Conservation (phyloP, 2,113 vertebrate genomes). For the Bettongia penicillata region DNA sequence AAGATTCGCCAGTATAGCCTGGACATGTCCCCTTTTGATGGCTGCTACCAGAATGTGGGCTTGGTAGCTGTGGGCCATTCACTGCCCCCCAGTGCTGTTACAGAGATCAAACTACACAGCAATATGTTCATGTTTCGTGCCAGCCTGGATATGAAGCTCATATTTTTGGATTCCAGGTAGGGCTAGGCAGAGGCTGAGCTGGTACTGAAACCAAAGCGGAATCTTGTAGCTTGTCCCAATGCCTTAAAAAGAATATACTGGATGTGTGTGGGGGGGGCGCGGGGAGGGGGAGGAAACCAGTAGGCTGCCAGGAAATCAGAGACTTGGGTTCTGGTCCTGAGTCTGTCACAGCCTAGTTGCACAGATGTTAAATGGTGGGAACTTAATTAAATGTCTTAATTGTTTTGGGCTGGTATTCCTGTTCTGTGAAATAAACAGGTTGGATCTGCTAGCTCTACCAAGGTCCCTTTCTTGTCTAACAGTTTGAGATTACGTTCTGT, state of each 20-base stretch:
- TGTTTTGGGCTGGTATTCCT: neutral
- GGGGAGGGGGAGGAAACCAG: neutral
- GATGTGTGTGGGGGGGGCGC: neutral
- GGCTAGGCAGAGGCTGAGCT: neutral
- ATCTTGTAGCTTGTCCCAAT: neutral
- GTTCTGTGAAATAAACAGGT: neutral
- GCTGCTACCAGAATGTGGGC: slow-evolving; percentile 99
- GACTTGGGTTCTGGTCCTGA: neutral
- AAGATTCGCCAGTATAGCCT: slow-evolving; percentile 98
- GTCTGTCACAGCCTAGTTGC: neutral
- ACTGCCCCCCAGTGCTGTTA: slow-evolving; percentile 95
- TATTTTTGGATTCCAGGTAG: slow-evolving; percentile 98
- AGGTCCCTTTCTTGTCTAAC: neutral
- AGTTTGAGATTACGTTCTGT: neutral
- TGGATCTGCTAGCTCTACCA: neutral
- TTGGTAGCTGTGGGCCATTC: slow-evolving; percentile 97
- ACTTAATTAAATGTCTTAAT: neutral
- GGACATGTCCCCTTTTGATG: slow-evolving; percentile 98
- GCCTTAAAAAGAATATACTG: neutral
- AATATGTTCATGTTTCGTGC: slow-evolving; percentile 99
- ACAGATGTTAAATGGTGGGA: neutral
- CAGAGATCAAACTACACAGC: slow-evolving; percentile 98
- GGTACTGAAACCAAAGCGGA: neutral
- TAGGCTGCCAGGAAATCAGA: neutral
- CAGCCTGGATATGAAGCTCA: slow-evolving; percentile 98